Base-by-base conservation (phyloP, 2,113 vertebrate species). In the Takifugu flavidus region DNA sequence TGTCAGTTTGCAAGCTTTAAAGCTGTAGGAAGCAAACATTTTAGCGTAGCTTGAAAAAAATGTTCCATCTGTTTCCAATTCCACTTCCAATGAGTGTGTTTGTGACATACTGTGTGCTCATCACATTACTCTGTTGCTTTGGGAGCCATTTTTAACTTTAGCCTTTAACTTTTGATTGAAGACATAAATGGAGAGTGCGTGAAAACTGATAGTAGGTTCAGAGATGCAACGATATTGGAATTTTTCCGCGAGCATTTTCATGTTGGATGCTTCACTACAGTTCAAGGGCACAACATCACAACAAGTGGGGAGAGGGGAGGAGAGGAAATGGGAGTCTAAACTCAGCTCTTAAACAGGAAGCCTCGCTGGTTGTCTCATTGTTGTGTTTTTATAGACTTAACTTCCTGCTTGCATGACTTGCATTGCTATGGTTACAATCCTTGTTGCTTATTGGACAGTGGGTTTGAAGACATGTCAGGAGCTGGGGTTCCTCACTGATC, bases 301-400 rank as follows among this genome's bases (percentile, higher is more conserved):
- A 45, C 61, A 66, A 51, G 34, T 11, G 8, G 34, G 49, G 64
- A 68, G 65, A 59, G 70, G 53, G 53, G 46, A 61, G 49, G 63
- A 72, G 74, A 86, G 84, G 87, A 88, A 87, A 82, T 79, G 77
- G 63, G 67, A 82, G 72, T 85, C 85, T 87, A 87, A 89, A 89
- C 82, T 87, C 77, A 78, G 83, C 80, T 74, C 84, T 82, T 55
- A 74, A 82, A 90, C 86, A 89, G 88, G 88, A 89, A 90, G 83
- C 82, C 72, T 66, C 79, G 67, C 79, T 50, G 64, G 61, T 79
- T 82, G 80, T 82, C 72, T 84, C 82, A 87, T 89, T 89, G 88
- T 89, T 89, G 77, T 87, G 83, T 83, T 88, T 89, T 89, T 89
- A 88, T 87, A 86, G 82, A 86, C 78, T 76, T 49, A 45, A 79